These are phyloP conservation scores for Gambusia holbrooki DNA, from an alignment of 2,113 vertebrate species.

Conservation along the genomic window DNA sequence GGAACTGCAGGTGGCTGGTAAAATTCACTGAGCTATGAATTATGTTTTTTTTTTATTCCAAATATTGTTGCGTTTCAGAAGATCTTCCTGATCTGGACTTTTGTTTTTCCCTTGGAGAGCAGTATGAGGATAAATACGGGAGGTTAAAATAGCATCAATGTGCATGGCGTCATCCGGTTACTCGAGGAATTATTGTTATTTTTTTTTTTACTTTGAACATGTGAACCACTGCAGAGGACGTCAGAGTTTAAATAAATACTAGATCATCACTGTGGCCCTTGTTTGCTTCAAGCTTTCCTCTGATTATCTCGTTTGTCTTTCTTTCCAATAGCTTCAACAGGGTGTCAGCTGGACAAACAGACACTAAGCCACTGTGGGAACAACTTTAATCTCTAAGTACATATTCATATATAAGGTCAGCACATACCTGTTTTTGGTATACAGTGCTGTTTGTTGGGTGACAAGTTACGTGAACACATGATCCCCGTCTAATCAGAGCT, in stretches of 20 bases:
- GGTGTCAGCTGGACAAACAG: too few relatives aligned
- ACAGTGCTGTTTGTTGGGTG: too few relatives aligned
- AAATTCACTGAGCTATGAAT: neutral
- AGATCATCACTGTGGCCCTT: neutral
- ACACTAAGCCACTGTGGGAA: too few relatives aligned
- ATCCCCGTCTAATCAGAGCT: neutral
- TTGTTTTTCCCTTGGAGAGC: neutral
- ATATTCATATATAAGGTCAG: too few relatives aligned
- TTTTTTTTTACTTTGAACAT: neutral
- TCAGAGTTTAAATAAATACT: neutral
- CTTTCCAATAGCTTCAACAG: too few relatives aligned
- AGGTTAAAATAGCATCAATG: neutral
- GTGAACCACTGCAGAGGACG: neutral
- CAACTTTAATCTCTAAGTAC: too few relatives aligned
- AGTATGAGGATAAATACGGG: neutral
- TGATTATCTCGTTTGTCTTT: too few relatives aligned
- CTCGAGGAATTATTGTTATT: neutral
- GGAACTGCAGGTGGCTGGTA: constrained; percentile 34
- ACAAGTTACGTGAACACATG: too few relatives aligned
- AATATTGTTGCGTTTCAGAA: neutral
- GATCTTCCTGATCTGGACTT: neutral
- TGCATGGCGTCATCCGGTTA: neutral
- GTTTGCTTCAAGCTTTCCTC: neutral
- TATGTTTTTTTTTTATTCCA: neutral
- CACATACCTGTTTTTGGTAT: too few relatives aligned